Percentiles rank a stretch among this genome's conserved stretches.
phyloP scores from a whole-genome alignment of 2,888 invertebrate species.

The Clistopyga incitator region DNA sequence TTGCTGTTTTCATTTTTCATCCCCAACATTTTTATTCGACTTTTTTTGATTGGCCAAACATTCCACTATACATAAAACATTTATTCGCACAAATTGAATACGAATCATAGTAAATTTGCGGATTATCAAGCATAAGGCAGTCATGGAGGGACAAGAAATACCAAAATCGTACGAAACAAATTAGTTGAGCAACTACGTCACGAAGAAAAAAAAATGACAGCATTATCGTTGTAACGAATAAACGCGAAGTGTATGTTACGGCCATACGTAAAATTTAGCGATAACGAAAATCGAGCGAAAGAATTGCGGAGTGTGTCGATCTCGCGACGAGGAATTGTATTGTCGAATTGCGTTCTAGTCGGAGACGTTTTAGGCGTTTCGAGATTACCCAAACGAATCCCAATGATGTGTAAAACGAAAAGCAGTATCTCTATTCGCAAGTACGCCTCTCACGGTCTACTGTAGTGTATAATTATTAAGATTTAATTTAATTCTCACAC shows the following conservation, averaged over 20 bases:
- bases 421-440: constrained; percentile 49
- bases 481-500: constrained; percentile 56
- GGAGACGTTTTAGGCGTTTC: constrained; percentile 40
- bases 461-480: constrained; percentile 46
- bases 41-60: too few species aligned
- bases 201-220: constrained; percentile 31
- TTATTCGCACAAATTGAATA: constrained; percentile 63
- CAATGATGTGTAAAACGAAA: constrained; percentile 41
- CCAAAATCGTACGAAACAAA: constrained; percentile 25
- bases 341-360: constrained; percentile 37
- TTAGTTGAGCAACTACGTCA: constrained; percentile 11
- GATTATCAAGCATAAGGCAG: constrained; percentile 21
- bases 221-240: constrained; percentile 30
- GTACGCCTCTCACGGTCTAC: constrained; percentile 57
- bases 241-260: constrained; percentile 36
- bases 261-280: constrained; percentile 27
- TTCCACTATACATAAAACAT: constrained; percentile 48
- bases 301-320: constrained; percentile 23
- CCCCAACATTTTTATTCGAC: too few species aligned
- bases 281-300: constrained; percentile 45
- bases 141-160: constrained; percentile 5
- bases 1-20: too few species aligned
- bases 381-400: constrained; percentile 2
- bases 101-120: constrained; percentile 33
- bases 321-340: constrained; percentile 17